Evolutionary conservation across 2,888 invertebrate genomes (phyloP).

Genomic region (Tachina lurida): DNA sequence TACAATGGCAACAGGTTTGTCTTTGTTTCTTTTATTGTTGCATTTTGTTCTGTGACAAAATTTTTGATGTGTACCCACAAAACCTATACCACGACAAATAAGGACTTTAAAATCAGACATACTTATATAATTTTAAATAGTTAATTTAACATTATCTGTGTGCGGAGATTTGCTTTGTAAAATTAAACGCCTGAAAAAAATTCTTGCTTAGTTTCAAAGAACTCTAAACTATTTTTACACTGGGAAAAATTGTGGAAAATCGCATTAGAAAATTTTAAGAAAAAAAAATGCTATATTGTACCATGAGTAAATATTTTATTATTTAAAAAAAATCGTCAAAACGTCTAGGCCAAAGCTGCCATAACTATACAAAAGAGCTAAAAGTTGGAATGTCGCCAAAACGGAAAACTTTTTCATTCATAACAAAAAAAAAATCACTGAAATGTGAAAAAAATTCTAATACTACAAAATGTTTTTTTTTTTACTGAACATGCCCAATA

Average conservation of each 20-base stretch:
- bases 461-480: too few relatives aligned
- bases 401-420: too few relatives aligned
- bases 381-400: too few relatives aligned
- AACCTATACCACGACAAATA: constrained; percentile 59
- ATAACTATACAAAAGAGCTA: too few relatives aligned
- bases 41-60: constrained; percentile 40
- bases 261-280: too few relatives aligned
- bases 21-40: constrained; percentile 32
- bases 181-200: neutral
- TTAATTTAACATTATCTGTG: constrained; percentile 52
- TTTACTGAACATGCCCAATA: too few relatives aligned
- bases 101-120: constrained; percentile 55
- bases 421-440: too few relatives aligned
- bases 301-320: neutral
- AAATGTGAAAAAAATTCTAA: too few relatives aligned
- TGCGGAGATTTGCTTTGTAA: constrained; percentile 39
- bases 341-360: too few relatives aligned
- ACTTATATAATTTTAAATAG: constrained; percentile 58
- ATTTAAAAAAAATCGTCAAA: too few relatives aligned
- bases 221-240: constrained; percentile 8
- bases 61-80: constrained; percentile 58
- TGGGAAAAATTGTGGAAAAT: neutral
- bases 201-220: constrained; percentile 18
- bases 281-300: neutral
- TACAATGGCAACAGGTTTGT: constrained; percentile 58